Evolutionary conservation across 2,113 vertebrate genomes (phyloP).

Genomic region (Sebastes schlegelii): DNA sequence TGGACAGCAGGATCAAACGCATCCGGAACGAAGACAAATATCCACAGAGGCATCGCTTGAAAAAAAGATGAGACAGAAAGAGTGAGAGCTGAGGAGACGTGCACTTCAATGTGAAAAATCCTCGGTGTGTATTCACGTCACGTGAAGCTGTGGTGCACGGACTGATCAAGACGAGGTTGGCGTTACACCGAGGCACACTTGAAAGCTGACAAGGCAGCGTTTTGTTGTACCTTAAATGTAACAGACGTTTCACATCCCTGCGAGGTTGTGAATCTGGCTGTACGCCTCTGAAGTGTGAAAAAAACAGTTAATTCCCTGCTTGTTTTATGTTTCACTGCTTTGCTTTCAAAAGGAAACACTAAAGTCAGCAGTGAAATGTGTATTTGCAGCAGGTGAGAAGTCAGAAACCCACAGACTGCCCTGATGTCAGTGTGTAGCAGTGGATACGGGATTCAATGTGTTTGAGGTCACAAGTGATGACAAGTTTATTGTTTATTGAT

Average conservation of each 20-base stretch:
- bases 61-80: constrained; percentile 34
- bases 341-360: constrained; percentile 8
- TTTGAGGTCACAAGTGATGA: neutral
- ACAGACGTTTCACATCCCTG: constrained; percentile 25
- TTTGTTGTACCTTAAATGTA: constrained; percentile 22
- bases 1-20: constrained; percentile 71
- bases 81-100: constrained; percentile 14
- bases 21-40: constrained; percentile 60
- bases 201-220: constrained; percentile 37
- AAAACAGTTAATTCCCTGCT: neutral
- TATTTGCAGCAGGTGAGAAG: neutral
- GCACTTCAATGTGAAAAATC: constrained; percentile 25
- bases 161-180: neutral
- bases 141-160: neutral
- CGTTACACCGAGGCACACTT: constrained; percentile 27
- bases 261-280: constrained; percentile 18
- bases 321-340: neutral
- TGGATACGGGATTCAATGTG: neutral
- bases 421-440: neutral
- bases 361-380: neutral
- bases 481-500: neutral
- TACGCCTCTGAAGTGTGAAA: neutral
- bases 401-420: neutral
- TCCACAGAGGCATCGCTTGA: constrained; percentile 37
- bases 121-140: constrained; percentile 44